These are phyloP conservation scores for Aspidapion aeneum DNA, from an alignment of 2,888 invertebrate genomes.

Conservation along the genomic window DNA sequence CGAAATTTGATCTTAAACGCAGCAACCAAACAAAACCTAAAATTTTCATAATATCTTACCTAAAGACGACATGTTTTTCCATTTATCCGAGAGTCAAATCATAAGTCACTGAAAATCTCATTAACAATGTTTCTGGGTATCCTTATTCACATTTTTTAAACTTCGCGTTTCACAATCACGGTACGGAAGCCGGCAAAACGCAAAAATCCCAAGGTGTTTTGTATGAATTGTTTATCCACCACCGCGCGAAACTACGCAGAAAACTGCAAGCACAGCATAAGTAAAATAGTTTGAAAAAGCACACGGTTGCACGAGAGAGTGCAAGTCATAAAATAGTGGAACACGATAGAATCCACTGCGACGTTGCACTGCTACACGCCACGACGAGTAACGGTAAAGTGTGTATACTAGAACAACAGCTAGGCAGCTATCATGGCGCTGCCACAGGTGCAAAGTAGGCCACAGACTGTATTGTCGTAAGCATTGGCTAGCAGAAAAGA, in stretches of 20 bases:
- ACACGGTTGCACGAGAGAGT: constrained; percentile 1
- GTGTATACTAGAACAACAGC: constrained; percentile 48
- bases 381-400: constrained; percentile 45
- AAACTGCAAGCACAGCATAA: neutral
- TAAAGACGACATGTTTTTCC: constrained; percentile 46
- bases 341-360: constrained; percentile 30
- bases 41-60: constrained; percentile 42
- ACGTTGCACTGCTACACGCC: neutral
- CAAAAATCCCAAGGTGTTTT: constrained; percentile 8
- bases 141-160: constrained; percentile 10
- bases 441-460: constrained; percentile 50
- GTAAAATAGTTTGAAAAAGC: neutral
- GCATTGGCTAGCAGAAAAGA: constrained; percentile 33
- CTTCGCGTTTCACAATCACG: constrained; percentile 1
- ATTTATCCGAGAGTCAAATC: constrained; percentile 34
- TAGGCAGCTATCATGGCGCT: constrained; percentile 35
- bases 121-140: neutral
- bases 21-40: no score
- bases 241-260: neutral
- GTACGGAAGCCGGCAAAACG: constrained; percentile 14
- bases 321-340: constrained; percentile 20
- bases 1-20: no score
- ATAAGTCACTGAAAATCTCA: constrained; percentile 7
- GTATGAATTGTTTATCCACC: constrained; percentile 10
- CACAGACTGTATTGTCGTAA: constrained; percentile 44